Evolutionary conservation across 2,888 invertebrate genomes (phyloP), one percentile per base, ranked within the genome.

Genomic region (Tethea ocularis): DNA sequence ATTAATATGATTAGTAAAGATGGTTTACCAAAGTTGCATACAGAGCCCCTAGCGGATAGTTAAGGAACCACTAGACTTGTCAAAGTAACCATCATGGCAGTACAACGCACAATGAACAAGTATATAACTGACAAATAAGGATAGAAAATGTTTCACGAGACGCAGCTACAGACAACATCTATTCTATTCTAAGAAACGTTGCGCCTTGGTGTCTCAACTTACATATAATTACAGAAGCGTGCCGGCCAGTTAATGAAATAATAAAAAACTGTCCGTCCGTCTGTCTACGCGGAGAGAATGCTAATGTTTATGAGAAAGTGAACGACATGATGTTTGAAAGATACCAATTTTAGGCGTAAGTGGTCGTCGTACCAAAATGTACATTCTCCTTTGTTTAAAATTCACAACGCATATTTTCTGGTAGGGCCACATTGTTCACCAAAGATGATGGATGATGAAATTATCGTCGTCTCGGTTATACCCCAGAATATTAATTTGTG

Each of bases 131-230:
- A 33, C 33, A 33, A 33, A 38, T n/a, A 46, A 46, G 46, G 46
- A 46, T 20, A 46, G 46, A 46, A 20, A 20, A 41, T 8, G 46
- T 17, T 38, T 38, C n/a, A 46, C 58, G 33, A 51, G 15, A 41
- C 51, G 56, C 46, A 22, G 22, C n/a, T 23, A 24, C 38, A 59
- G 57, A 51, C 57, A 57, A 24, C 38, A 46, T 51, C 29, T n/a
- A 29, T 57, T 53, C 57, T 26, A 15, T 57, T 53, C 57, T 26
- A 15, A 52, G 52, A 52, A 52, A 24, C 33, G 10, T 33, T 33
- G 29, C 20, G n/a, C n/a, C n/a, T n/a, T n/a, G n/a, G n/a, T 51
- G 54, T 53, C 52, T 57, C 29, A 38, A 46, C 26, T 41, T 53
- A 24, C 58, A 23, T 24, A 52, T 24, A 52, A n/a, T 26, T 54